Evolutionary conservation across 2,113 vertebrate species (phyloP).

Genomic region (Periophthalmus modestus): DNA sequence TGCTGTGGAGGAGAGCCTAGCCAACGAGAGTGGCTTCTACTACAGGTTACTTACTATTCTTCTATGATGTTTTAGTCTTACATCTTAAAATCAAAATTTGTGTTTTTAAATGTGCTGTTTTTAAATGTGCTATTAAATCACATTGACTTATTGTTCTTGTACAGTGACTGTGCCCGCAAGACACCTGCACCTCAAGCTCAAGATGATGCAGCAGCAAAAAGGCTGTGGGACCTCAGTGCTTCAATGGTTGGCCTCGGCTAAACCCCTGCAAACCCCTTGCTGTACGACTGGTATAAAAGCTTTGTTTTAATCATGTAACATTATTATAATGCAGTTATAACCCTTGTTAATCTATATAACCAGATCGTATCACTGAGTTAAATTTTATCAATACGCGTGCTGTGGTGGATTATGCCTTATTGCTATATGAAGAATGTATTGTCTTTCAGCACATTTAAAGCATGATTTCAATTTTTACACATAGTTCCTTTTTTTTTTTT

Average conservation of each 20-base stretch:
- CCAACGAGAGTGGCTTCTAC: slow-evolving; percentile 68
- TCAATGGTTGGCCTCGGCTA: slow-evolving; percentile 71
- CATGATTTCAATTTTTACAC: background rate
- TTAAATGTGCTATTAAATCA: background rate
- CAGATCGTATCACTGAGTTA: background rate
- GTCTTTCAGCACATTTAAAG: background rate
- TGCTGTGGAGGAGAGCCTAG: slow-evolving; percentile 70
- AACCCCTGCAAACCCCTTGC: slow-evolving; percentile 8
- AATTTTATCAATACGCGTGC: background rate
- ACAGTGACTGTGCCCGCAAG: slow-evolving; percentile 74
- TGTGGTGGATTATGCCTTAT: background rate
- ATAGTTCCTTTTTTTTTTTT: no score
- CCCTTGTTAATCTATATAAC: background rate
- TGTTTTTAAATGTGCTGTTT: background rate
- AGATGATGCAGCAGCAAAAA: slow-evolving; percentile 67
- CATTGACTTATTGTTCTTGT: background rate
- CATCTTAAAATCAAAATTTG: background rate
- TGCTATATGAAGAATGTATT: background rate
- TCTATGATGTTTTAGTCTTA: background rate
- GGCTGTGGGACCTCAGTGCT: slow-evolving; percentile 75
- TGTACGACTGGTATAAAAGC: background rate
- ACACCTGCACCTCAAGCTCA: slow-evolving; percentile 55
- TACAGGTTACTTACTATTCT: slow-evolving; percentile 67
- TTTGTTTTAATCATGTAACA: background rate
- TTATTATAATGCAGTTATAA: background rate